Evolutionary conservation across 2,113 vertebrate species (phyloP).

Genomic region (Haliaeetus leucogaster): DNA sequence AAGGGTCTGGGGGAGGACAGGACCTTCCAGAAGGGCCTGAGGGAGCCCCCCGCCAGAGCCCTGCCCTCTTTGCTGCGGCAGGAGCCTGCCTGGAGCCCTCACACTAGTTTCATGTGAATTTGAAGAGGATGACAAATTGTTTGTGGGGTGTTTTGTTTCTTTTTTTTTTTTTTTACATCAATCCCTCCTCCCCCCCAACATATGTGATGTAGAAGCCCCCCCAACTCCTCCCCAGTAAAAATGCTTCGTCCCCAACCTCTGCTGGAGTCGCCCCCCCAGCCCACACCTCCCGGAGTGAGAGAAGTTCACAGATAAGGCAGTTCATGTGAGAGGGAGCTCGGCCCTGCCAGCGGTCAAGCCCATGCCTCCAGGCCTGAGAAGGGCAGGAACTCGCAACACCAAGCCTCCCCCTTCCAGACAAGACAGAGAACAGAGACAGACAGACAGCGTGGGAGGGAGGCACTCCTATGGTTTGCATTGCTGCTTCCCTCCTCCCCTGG

Average conservation of each 20-base stretch:
- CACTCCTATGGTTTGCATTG: slow-evolving; percentile 48
- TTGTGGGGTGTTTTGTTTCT: neutral
- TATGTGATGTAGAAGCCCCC: neutral
- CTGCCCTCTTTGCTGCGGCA: neutral
- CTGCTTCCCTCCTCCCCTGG: slow-evolving; percentile 34
- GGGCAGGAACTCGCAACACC: slow-evolving; percentile 28
- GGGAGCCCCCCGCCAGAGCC: neutral
- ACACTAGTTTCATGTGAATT: neutral
- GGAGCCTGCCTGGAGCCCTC: neutral
- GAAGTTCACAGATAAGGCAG: slow-evolving; percentile 77
- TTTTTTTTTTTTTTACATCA: neutral
- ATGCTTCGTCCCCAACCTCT: neutral
- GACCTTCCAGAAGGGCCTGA: neutral
- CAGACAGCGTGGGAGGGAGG: slow-evolving; percentile 43
- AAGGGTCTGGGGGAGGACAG: neutral
- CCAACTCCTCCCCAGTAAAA: slow-evolving; percentile 27
- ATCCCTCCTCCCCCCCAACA: neutral
- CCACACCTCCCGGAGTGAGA: slow-evolving; percentile 48
- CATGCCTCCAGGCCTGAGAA: slow-evolving; percentile 47
- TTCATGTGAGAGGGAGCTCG: slow-evolving; percentile 61
- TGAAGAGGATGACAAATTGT: slow-evolving; percentile 15
- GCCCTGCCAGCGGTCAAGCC: slow-evolving; percentile 57
- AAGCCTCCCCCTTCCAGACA: slow-evolving; percentile 39
- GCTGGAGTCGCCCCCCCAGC: neutral
- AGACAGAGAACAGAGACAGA: slow-evolving; percentile 68